Conservation (phyloP, 2,888 invertebrate genomes). For the Mimachlamys varia region DNA sequence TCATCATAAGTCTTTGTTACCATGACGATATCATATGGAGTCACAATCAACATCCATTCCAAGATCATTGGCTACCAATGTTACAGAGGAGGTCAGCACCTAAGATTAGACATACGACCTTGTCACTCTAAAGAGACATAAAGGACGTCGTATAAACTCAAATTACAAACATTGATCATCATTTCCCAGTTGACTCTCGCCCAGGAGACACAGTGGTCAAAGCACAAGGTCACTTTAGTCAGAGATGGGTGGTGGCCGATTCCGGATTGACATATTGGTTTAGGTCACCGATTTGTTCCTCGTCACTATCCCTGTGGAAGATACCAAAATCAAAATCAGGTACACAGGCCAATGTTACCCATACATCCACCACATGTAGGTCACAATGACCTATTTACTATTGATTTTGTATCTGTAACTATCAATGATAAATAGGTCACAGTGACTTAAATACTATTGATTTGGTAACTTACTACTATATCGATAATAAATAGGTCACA, state of each 20-base stretch:
- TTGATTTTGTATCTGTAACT: no score
- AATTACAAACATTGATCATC: no score
- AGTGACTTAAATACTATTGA: no score
- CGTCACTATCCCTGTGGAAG: constrained; percentile 12
- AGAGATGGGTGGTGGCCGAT: neutral
- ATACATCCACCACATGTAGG: no score
- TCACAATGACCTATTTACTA: no score
- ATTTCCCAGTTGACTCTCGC: no score
- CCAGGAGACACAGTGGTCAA: no score
- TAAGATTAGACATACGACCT: neutral
- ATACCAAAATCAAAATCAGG: neutral
- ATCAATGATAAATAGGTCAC: no score
- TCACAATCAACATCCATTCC: neutral
- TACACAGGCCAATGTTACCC: neutral
- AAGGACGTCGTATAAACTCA: neutral
- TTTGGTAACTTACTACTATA: no score
- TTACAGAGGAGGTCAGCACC: neutral
- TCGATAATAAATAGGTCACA: no score
- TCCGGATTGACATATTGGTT: neutral
- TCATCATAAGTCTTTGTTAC: no score
- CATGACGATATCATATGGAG: neutral
- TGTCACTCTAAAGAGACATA: neutral
- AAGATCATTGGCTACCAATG: neutral
- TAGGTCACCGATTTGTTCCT: neutral
- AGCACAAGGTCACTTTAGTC: neutral